These are phyloP conservation scores for Junonia oenone DNA, from an alignment of 2,888 invertebrate genomes.

Conservation along the genomic window DNA sequence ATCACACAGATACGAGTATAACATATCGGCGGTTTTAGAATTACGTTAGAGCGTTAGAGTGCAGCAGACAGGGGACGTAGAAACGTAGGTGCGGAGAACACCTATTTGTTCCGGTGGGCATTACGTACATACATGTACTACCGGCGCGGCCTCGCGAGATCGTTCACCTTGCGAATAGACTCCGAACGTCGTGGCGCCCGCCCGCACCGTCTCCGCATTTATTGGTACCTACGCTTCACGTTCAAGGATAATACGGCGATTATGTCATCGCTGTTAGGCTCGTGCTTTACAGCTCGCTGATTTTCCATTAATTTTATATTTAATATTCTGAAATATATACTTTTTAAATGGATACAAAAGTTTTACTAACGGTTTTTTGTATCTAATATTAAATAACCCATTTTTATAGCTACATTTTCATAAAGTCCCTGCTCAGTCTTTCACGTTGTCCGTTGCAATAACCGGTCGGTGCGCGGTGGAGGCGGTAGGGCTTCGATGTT, in stretches of 20 bases:
- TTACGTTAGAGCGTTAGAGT: conserved; percentile 24
- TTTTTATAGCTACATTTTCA: background rate
- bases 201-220: conserved; percentile 43
- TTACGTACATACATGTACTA: conserved; percentile 22
- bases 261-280: conserved; percentile 49
- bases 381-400: background rate
- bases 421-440: background rate
- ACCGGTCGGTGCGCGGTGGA: conserved; percentile 33
- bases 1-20: conserved; percentile 20
- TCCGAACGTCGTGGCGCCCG: conserved; percentile 36
- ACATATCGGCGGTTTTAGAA: conserved; percentile 28
- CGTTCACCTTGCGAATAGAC: conserved; percentile 69
- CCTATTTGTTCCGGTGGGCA: conserved; percentile 40
- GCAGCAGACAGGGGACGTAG: conserved; percentile 17
- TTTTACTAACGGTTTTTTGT: background rate
- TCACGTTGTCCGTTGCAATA: conserved; percentile 15
- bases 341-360: background rate
- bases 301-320: background rate
- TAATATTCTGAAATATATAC: background rate
- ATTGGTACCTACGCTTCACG: conserved; percentile 50
- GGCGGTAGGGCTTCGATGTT: conserved; percentile 56
- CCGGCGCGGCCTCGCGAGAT: conserved; percentile 62
- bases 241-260: conserved; percentile 60
- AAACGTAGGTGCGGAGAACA: conserved; percentile 28
- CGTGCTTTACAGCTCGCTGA: conserved; percentile 12